These are phyloP conservation scores for Cistogaster globosa DNA, from an alignment of 2,888 invertebrate genomes.

Conservation along the genomic window DNA sequence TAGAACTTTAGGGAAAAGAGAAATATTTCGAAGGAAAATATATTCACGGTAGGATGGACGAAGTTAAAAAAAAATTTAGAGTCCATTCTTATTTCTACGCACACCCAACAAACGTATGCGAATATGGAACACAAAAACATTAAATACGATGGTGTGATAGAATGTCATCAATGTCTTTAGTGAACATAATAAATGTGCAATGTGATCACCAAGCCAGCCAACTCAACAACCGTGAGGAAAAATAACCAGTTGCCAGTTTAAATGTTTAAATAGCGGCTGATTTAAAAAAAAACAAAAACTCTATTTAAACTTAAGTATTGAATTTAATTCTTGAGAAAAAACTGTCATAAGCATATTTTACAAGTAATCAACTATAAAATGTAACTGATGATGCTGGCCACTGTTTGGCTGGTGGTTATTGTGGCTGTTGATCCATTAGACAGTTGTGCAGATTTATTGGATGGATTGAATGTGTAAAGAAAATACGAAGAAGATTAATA, in stretches of 20 bases:
- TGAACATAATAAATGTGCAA: conserved; percentile 9
- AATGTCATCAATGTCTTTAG: conserved; percentile 54
- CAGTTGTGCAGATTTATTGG: conserved; percentile 56
- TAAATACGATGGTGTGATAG: conserved; percentile 44
- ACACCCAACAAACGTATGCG: neutral
- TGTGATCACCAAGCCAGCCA: neutral
- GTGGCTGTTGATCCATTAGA: conserved; percentile 45
- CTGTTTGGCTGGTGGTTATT: conserved; percentile 34
- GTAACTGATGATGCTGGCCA: conserved; percentile 32
- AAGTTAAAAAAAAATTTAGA: no score
- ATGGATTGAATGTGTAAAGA: conserved; percentile 31
- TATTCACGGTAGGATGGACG: no score
- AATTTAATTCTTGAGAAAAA: conserved; percentile 64
- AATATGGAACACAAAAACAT: neutral
- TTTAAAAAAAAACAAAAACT: conserved; percentile 11
- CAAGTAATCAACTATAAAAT: conserved; percentile 17
- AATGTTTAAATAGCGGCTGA: conserved; percentile 43
- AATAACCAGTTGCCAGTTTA: conserved; percentile 21
- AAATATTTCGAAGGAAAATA: no score
- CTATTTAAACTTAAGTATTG: conserved; percentile 31
- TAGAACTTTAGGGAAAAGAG: no score
- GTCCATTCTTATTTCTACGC: neutral
- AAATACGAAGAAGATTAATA: conserved; percentile 6
- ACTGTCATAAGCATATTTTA: conserved; percentile 66
- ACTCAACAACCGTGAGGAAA: neutral